Evolutionary conservation across 2,888 invertebrate species (phyloP).

Genomic region (Dendrolimus houi): DNA sequence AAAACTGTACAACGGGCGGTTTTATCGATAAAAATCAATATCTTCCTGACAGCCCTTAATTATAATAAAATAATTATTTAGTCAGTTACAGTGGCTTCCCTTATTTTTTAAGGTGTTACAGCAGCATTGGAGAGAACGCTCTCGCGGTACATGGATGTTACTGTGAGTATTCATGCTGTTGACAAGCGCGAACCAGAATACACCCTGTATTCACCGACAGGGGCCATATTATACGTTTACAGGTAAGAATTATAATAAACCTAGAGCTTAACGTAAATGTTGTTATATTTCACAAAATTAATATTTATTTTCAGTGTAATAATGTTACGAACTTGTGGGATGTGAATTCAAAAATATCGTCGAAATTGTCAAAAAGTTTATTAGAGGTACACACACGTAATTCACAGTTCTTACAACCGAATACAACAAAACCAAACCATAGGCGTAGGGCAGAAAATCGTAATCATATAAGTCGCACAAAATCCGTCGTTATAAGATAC

Average conservation of each 20-base stretch:
- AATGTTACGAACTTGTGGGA: background rate
- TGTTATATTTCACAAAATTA: background rate
- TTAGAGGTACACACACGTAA: too few relatives aligned
- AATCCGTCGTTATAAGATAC: too few relatives aligned
- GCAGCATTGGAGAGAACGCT: conserved; percentile 83
- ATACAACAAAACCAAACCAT: too few relatives aligned
- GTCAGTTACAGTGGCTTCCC: background rate
- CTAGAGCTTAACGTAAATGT: background rate
- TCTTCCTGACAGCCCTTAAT: too few relatives aligned
- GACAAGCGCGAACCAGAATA: conserved; percentile 96
- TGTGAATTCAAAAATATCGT: too few relatives aligned
- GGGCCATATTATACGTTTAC: conserved; percentile 89
- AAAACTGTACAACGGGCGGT: too few relatives aligned
- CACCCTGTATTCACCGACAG: conserved; percentile 90
- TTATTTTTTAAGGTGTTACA: conserved; percentile 65
- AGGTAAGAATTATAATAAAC: conserved; percentile 73
- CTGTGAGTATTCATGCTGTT: conserved; percentile 79
- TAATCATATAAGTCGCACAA: too few relatives aligned
- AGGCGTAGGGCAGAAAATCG: too few relatives aligned
- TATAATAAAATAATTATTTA: background rate
- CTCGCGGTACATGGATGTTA: conserved; percentile 86
- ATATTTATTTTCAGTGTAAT: too few relatives aligned
- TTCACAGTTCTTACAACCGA: too few relatives aligned
- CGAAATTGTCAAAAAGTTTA: too few relatives aligned
- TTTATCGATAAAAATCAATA: too few relatives aligned